Base-by-base conservation (phyloP, 2,113 vertebrate species). In the Pandion haliaetus region DNA sequence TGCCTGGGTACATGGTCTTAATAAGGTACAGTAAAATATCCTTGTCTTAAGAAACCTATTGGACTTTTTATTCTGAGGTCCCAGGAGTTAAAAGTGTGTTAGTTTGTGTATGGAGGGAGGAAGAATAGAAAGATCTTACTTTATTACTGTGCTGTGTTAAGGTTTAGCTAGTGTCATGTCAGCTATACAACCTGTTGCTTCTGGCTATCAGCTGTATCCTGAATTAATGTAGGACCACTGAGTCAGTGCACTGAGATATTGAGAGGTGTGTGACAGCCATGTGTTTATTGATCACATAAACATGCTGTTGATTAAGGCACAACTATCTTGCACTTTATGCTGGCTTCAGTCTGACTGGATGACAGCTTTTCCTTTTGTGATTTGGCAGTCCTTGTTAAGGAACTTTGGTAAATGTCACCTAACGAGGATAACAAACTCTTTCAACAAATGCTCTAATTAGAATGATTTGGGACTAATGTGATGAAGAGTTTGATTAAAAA, bases 1-100 rank as follows among this genome's bases (percentile, higher is more conserved):
- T 98, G 81, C 98, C 98, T n/a, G 98, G 98, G 12, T 99, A 98
- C 63, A 98, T 99, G 98, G 98, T 99, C 76, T 95, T 98, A 49
- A 96, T 99, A 94, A 98, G 99, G 98, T 99, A 98, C 38, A 55
- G 79, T 66, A 65, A 81, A 90, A 94, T 59, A 31, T 54, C 40
- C 15, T 62, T 58, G 10, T 38, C 6, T 58, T 70, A 73, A n/a
- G 42, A 79, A 77, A 63, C 5, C 26, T 77, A 17, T 10, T n/a
- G 12, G 6, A 42, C 15, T 71, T 69, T 44, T 86, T 67, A 80
- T 88, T 74, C 32, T 32, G 45, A 86, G 28, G 12, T 58, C 7
- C 4, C 23, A 32, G 45, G 42, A 82, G 82, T 73, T 63, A 47
- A 31, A 81, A 55, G 9, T 14, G 29, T 55, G 18, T 89, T 74